A percentile compares a stretch with the other conserved stretches of the same genome.
Evolutionary conservation across 2,888 invertebrate species (phyloP).

Genomic region (Bedellia somnulentella): DNA sequence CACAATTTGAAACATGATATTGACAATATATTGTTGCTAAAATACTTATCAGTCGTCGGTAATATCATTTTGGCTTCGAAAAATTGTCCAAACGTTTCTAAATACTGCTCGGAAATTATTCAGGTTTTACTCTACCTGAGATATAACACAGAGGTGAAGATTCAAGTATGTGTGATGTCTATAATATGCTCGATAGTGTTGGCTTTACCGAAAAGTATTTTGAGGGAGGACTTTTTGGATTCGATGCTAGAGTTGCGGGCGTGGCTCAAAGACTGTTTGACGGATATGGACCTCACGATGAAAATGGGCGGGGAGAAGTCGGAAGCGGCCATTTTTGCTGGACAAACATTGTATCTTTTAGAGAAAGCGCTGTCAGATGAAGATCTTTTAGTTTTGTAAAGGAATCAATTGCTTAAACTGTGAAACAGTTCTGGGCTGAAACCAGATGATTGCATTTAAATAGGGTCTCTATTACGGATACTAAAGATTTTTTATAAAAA

Average conservation of each 20-base stretch:
- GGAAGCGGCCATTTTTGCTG: constrained; percentile 66
- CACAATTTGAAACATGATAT: constrained; percentile 62
- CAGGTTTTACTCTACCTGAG: constrained; percentile 68
- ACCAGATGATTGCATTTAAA: too few species aligned
- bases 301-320: constrained; percentile 61
- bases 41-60: constrained; percentile 69
- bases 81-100: constrained; percentile 65
- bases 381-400: too few species aligned
- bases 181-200: constrained; percentile 67
- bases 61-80: constrained; percentile 67
- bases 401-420: too few species aligned
- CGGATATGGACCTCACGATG: constrained; percentile 50
- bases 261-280: constrained; percentile 67
- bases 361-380: constrained; percentile 36
- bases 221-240: constrained; percentile 63
- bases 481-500: too few species aligned
- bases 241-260: constrained; percentile 65
- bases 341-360: constrained; percentile 60
- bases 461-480: too few species aligned
- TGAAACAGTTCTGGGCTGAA: too few species aligned
- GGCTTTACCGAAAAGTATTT: constrained; percentile 58
- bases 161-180: constrained; percentile 67
- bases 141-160: constrained; percentile 67
- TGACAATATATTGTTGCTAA: constrained; percentile 68
- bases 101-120: constrained; percentile 71